These are phyloP conservation scores for Procambarus virginalis DNA, from an alignment of 1,140 invertebrate species.

Conservation along the genomic window DNA sequence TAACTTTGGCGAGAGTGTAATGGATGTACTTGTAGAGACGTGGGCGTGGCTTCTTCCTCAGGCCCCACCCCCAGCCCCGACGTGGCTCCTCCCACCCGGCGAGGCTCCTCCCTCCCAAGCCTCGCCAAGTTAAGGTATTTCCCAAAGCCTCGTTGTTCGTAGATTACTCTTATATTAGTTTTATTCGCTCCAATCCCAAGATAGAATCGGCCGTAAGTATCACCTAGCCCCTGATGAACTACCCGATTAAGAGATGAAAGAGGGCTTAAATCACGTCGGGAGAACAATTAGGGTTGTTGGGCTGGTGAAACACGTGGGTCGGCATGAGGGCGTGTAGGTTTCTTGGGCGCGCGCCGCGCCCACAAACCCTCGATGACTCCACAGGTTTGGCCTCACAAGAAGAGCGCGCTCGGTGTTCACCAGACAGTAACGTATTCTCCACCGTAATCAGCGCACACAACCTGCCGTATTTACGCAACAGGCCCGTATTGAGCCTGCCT, in stretches of 20 bases:
- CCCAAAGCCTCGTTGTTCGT: neutral
- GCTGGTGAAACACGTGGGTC: neutral
- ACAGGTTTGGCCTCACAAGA: neutral
- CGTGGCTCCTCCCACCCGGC: neutral
- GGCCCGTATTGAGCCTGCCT: conserved; percentile 3
- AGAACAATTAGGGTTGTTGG: neutral
- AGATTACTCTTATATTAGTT: neutral
- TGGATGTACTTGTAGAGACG: neutral
- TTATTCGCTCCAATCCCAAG: neutral
- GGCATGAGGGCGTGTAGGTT: neutral
- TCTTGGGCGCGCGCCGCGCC: neutral
- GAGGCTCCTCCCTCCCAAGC: neutral
- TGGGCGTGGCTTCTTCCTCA: neutral
- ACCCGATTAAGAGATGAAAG: conserved; percentile 6
- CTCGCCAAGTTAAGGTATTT: neutral
- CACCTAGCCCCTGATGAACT: neutral
- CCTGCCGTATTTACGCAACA: conserved; percentile 9
- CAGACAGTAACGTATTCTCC: conserved; percentile 14
- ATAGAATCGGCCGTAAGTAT: neutral
- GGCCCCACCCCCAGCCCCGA: neutral
- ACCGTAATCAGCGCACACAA: conserved; percentile 10
- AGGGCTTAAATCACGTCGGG: neutral
- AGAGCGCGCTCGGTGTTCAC: neutral
- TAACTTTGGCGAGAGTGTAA: conserved; percentile 3
- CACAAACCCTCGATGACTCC: neutral